Base-by-base conservation (phyloP, 2,113 vertebrate species). In the Hippocampus abdominalis region DNA sequence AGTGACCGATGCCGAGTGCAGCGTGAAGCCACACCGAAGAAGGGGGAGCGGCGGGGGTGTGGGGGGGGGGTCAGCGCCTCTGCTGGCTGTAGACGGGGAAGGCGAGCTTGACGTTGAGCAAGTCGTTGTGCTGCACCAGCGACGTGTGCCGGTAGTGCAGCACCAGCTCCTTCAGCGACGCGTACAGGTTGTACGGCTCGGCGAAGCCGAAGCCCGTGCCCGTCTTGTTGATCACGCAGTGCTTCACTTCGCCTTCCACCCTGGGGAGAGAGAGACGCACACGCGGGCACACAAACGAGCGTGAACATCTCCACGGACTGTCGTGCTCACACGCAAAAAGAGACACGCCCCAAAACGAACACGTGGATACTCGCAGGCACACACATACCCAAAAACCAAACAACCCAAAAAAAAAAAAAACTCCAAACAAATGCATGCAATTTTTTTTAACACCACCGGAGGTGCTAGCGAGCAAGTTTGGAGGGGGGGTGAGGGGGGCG, bases 111-210 rank as follows among this genome's bases (percentile, higher is more conserved):
- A 99, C 97, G 75, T 98, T 99, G 85, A 99, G 93, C 83, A 96
- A 98, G 93, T 99, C 97, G 81, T 99, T 99, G 95, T 99, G 97
- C 89, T 99, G 97, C 73, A 99, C 95, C 0, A 98, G 95, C 11
- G 97, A 99, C 0, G 97, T 98, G 90, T 99, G 97, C 89, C 98
- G 97, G 90, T 98, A 99, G 93, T 98, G 97, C 73, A 99, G 94
- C 84, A 98, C 97, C 92, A 99, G 95, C 93, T 99, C 97, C 89
- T 98, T 98, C 75, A 99, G 94, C 0, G 96, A 97, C 77, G 89
- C 91, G 91, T 99, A 99, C 90, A 99, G 87, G 91, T 99, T 99
- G 89, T 99, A 99, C 66, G 97, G 97, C 90, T 99, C 97, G 0
- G 97, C 97, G 25, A 99, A 98, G 68, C 97, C 97, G 23, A 91